Evolutionary conservation across 2,888 invertebrate species (phyloP), one percentile per base, ranked within the genome.

Genomic region (Pollenia angustigena): DNA sequence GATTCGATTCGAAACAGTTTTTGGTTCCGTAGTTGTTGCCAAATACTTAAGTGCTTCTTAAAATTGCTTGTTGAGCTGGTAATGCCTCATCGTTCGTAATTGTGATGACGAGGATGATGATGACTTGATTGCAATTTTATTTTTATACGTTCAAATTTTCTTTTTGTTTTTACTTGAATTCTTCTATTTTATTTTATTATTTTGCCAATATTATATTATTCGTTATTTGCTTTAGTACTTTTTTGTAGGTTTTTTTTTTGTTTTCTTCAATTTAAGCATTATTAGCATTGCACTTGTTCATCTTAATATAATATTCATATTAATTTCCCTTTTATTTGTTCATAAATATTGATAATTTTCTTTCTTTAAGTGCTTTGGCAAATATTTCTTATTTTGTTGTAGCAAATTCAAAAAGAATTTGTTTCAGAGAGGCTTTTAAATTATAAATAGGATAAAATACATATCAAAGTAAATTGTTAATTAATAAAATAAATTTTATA

Each of bases 1-100:
- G 10, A 18, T 79, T 60, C 56, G 46, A 52, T 62, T 72, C 18
- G 46, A 64, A 46, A 40, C 72, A 56, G 58, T 52, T 72, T 32
- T 48, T 50, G 14, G 46, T 56, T 48, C 18, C 82, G 50, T 74
- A 81, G 76, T 84, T 78, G 81, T 84, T 87, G 81, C 78, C 84
- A 87, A 85, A 81, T 84, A 84, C 87, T 87, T 84, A 81, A 87
- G 84, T 84, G 78, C 66, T 84, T 81, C 76, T 87, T 87, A 56
- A 66, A 81, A 87, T 64, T 74, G 87, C 76, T 87, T 81, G 78
- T 84, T 84, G 81, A 87, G 81, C 68, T 78, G 66, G 54, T 81
- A 84, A 81, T 84, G 84, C 74, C 68, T 56, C 81, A 74, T 85
- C 81, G 84, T 81, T 78, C 48, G 16, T 42, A 40, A 40, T 72